Evolutionary conservation across 2,797 vertebrate species (phyloP), one percentile per base, ranked within the genome.

Genomic region (Anisognathus igniventris): DNA sequence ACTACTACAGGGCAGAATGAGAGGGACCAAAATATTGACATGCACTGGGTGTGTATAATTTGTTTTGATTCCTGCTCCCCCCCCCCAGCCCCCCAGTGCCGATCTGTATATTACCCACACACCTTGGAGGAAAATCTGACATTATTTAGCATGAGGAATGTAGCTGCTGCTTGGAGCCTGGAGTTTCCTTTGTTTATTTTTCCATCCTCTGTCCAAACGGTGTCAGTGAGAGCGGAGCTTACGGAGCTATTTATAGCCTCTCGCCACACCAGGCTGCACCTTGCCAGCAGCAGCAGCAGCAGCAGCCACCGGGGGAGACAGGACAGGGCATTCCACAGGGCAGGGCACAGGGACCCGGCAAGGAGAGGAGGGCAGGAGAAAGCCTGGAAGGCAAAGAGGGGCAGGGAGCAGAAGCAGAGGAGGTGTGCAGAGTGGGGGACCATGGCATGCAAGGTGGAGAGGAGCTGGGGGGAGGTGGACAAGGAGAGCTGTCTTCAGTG

Each of bases 161-260:
- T 48, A 93, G 83, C 92, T 67, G 74, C 92, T 24, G 73, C 96
- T 92, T 51, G 65, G 67, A 92, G 88, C 80, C 60, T 79, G 35
- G 97, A 96, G 96, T 97, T 96, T 97, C 96, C 96, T 97, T 95
- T 97, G 96, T 98, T 98, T 97, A 93, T 97, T 97, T 98, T 98
- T 97, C 97, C 97, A 90, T 92, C 86, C 95, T 95, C 95, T 94
- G 93, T 95, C 96, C 96, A 97, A 97, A 88, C 48, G 70, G 90
- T 97, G 97, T 97, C 97, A 96, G 96, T 91, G 96, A 94, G 96
- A 94, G 85, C 17, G 24, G 74, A 86, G 92, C 96, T 97, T 84
- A 92, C 8, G 0, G 76, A 90, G 95, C 93, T 98, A 97, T 97
- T 96, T 97, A 93, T 97, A 97, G 95, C 79, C 75, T 91, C 93